A percentile compares a stretch with the other conserved stretches of the same genome.
These are phyloP conservation scores for Strigops habroptila DNA, from an alignment of 2,113 vertebrate species.

Conservation along the genomic window DNA sequence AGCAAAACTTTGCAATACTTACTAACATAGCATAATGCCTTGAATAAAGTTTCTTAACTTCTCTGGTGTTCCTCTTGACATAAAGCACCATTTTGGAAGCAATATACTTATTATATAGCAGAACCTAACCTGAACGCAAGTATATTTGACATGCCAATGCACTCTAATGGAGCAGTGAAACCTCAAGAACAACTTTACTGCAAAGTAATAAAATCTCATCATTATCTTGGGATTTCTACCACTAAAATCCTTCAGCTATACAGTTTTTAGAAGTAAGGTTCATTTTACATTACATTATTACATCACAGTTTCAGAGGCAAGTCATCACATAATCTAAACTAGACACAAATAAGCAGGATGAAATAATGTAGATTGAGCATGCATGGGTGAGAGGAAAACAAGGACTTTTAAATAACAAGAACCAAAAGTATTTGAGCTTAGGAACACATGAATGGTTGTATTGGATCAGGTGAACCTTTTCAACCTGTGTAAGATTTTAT, in stretches of 20 bases:
- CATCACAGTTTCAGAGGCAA: neutral
- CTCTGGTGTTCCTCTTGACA: neutral
- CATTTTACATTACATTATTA: neutral
- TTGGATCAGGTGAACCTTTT: neutral
- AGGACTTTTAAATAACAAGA: neutral
- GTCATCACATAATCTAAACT: neutral
- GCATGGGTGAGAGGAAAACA: fast-evolving
- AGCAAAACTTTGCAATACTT: neutral
- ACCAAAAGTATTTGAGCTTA: neutral
- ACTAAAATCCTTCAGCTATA: neutral
- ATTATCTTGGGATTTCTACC: neutral
- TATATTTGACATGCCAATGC: neutral
- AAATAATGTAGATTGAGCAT: neutral
- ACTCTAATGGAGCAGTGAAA: neutral
- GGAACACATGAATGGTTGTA: neutral
- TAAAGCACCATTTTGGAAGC: neutral
- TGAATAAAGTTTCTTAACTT: neutral
- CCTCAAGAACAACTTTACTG: neutral
- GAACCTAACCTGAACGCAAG: neutral
- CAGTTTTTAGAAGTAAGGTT: neutral
- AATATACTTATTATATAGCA: neutral
- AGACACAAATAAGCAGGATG: neutral
- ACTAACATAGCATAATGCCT: neutral
- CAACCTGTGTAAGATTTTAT: neutral
- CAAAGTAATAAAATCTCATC: neutral